A percentile compares a stretch with the other conserved stretches of the same genome.
These are phyloP conservation scores for Meleagris gallopavo DNA, from an alignment of 2,113 vertebrate genomes.

Conservation along the genomic window DNA sequence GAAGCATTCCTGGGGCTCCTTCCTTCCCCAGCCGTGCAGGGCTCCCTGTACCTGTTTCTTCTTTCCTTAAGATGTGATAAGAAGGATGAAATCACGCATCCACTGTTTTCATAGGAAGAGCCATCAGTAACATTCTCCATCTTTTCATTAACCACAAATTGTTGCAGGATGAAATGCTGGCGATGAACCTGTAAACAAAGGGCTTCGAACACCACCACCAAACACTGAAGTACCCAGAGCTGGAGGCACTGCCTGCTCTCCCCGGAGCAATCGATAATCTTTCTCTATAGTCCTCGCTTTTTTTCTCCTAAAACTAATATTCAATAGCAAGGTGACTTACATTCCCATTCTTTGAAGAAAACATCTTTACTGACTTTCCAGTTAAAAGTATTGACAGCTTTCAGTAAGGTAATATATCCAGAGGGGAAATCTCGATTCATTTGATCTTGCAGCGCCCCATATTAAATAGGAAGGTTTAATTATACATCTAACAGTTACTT, in stretches of 20 bases:
- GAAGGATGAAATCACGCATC: slow-evolving; percentile 52
- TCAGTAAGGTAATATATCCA: slow-evolving; percentile 44
- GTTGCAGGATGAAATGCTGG: not conserved
- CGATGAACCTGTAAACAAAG: not conserved
- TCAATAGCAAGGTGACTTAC: slow-evolving; percentile 6
- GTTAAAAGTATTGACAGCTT: slow-evolving; percentile 45
- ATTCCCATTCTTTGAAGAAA: slow-evolving; percentile 23
- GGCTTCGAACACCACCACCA: not conserved
- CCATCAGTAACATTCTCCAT: slow-evolving; percentile 27
- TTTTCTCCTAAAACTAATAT: slow-evolving; percentile 17
- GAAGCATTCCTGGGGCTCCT: slow-evolving; percentile 25
- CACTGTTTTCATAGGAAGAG: slow-evolving; percentile 55
- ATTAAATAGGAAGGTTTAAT: slow-evolving; percentile 73
- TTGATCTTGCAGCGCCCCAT: slow-evolving; percentile 40
- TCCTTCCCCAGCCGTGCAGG: slow-evolving; percentile 12
- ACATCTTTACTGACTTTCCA: slow-evolving; percentile 33
- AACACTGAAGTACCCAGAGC: not conserved
- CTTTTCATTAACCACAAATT: slow-evolving; percentile 5
- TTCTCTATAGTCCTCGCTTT: not conserved
- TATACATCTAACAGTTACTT: slow-evolving; percentile 71
- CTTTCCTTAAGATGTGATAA: slow-evolving; percentile 44
- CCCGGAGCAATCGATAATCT: not conserved
- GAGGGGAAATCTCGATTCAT: slow-evolving; percentile 58
- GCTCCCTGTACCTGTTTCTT: not conserved
- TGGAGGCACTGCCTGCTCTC: not conserved